Conservation (phyloP, 2,797 vertebrate species). For the Argyrosomus regius region DNA sequence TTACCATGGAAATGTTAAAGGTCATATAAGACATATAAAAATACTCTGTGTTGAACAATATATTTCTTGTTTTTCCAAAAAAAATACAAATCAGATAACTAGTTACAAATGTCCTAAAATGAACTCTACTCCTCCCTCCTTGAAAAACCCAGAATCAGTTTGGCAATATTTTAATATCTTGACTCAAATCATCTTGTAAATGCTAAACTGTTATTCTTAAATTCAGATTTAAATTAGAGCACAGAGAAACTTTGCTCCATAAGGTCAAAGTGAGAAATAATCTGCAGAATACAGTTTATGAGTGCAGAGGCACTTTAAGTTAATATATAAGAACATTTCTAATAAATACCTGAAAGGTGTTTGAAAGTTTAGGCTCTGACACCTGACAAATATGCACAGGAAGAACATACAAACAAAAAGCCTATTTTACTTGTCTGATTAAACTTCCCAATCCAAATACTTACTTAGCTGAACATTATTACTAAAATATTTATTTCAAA, state of each 20-base stretch:
- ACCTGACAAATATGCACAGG: not conserved
- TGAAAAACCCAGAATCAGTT: not conserved
- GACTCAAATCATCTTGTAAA: not conserved
- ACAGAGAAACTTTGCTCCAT: no score
- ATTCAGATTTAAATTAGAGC: no score
- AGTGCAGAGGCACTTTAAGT: no score
- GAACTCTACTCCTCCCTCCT: not conserved
- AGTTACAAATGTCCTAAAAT: not conserved
- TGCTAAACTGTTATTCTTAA: no score
- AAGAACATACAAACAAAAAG: not conserved
- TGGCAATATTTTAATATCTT: not conserved
- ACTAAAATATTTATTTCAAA: not conserved
- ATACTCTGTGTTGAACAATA: not conserved
- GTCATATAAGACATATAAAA: not conserved
- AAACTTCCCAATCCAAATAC: not conserved
- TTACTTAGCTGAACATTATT: not conserved
- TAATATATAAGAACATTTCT: no score
- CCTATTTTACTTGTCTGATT: not conserved
- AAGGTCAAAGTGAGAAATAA: no score
- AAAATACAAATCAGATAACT: no score
- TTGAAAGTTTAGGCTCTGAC: no score
- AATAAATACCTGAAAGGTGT: no score
- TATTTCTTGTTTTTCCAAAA: not conserved
- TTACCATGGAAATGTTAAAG: conserved; percentile 31
- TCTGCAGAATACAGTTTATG: no score